Evolutionary conservation across 2,888 invertebrate genomes (phyloP), one percentile per base, ranked within the genome.

Genomic region (Nephrocerus scutellatus): DNA sequence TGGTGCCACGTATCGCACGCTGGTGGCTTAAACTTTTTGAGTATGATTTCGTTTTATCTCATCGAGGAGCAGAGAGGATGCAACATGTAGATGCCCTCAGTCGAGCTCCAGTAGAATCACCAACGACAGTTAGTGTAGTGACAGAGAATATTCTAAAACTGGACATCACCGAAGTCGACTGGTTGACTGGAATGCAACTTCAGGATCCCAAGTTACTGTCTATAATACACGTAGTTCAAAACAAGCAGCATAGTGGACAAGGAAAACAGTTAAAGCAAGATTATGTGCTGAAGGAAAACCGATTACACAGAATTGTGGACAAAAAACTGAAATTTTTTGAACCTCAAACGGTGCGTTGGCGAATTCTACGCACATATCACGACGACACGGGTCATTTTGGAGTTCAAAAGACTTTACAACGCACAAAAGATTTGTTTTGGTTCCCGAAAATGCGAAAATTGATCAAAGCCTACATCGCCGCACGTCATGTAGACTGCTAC

Each of bases 1-100:
- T 43, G 5, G 41, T 41, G 6, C 45, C 47, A 3, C 31, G 36
- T 15, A 44, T 51, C 14, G 50, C 51, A 14, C 33, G 52, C 15
- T 53, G 51, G 53, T 52, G 47, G 21, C 24, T 48, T 8, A 29
- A 41, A 31, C 15, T 52, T 4, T 19, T 45, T 7, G 52, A 53
- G 18, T 53, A 37, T 24, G 40, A 50, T 33, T 46, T 45, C 26
- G 41, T 38, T 13, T 26, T 43, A 24, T 39, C 47, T 20, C 49
- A 53, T 40, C 38, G 46, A 15, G 31, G 45, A 26, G 46, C 44
- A 5, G 29, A 26, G 13, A 36, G 39, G 8, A 40, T 51, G 50
- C 33, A 34, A 8, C 48, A 47, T 8, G 42, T 40, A 9, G 44
- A 46, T 30, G 44, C 44, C n/a, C n/a, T n/a, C n/a, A n/a, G n/a